Base-by-base conservation (phyloP, 2,113 vertebrate genomes). In the Pluvialis apricaria region DNA sequence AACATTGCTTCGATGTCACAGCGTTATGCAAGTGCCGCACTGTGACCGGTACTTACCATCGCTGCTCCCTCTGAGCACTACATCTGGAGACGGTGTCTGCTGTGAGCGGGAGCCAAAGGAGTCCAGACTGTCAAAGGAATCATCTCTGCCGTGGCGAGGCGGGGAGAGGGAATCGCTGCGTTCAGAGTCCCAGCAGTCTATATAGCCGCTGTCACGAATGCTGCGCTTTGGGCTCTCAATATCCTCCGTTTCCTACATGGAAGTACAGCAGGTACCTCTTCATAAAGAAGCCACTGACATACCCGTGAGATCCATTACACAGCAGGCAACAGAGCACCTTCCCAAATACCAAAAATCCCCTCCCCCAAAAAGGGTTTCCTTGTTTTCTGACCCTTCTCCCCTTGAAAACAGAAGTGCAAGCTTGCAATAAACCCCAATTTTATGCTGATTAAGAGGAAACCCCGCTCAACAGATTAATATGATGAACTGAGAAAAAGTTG, bases 41-140 rank as follows among this genome's bases (percentile, higher is more conserved):
- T 7, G 88, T 45, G 79, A 71, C n/a, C 2, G 10, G 84, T 32
- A 98, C 98, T 95, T 96, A 99, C 99, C 99, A 99, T 99, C 99
- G 4, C 99, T 99, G 97, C 98, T 99, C 96, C 99, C 98, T 91
- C 98, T 98, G 94, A 99, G 95, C 89, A 99, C 98, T 98, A 99
- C 99, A 97, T 99, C 99, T 92, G 99, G 99, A 25, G 99, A 99
- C 5, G 99, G 99, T 10, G 99, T 99, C 97, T 99, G 99, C 97
- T 98, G 98, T 9, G 99, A 99, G 92, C 99, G 99, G 49, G 99
- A 99, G 86, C 99, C 99, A 83, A 99, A 99, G 82, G 99, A 99
- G 97, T 99, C 99, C 98, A 99, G 98, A 54, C 99, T 99, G 99
- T 99, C 99, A 86, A 99, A 99, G 87, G 99, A 99, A 96, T 99